Evolutionary conservation across 1,140 invertebrate species (phyloP), one percentile per base, ranked within the genome.

Genomic region (Odontomachus brunneus): DNA sequence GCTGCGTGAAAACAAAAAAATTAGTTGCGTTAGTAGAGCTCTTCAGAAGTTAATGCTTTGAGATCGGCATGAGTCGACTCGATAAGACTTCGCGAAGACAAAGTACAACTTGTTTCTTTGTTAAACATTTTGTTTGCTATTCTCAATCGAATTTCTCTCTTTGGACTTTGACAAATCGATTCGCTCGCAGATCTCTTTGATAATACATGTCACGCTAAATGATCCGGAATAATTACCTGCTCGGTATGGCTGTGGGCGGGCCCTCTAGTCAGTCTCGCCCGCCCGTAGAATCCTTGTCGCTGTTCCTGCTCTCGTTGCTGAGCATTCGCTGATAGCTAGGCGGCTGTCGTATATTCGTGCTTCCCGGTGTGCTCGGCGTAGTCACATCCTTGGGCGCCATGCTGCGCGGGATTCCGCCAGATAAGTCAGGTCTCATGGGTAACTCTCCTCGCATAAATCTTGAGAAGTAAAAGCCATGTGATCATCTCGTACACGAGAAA

Each of bases 391-490:
- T 94, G 11, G 92, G 74, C 17, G 83, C 90, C 19, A 93, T 91
- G 44, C 82, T 90, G 63, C 93, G 88, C 55, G 91, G 87, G 29
- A 93, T 90, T 59, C 87, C 90, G 24, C 82, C 74, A 15, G 83
- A 86, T 11, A 87, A 19, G 1, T 93, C 93, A 26, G 89, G 82
- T 73, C 91, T 89, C 24, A 91, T 87, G 67, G 93, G 93, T 71
- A 96, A 95, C 94, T 97, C 97, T 67, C 97, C 97, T 85, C 96
- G 96, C 95, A 97, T 97, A 95, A 98, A 97, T 94, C 96, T 97
- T 90, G 60, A 82, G n/a, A n/a, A 57, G 2, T 26, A 26, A 63
- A 63, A 19, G 49, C 3, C 24, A 11, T 24, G 38, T 38, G 51
- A 0, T 67, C 29, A 75, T 59, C 15, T 63, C 38, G 38, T 44